Conservation (phyloP, 2,113 vertebrate genomes). For the Antigone vipio region DNA sequence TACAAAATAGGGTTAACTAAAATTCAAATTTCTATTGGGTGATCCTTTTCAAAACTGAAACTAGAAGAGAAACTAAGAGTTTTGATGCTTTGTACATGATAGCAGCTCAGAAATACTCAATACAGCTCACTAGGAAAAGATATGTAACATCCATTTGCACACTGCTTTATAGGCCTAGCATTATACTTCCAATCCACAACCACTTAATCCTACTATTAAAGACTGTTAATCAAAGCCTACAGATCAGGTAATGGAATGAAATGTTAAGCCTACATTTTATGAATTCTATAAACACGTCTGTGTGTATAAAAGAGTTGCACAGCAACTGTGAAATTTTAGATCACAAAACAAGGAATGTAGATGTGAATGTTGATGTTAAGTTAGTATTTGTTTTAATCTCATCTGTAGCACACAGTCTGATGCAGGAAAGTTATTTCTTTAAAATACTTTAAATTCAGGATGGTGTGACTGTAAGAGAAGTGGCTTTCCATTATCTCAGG, state of each 20-base stretch:
- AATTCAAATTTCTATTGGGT: neutral
- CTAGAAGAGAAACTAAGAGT: neutral
- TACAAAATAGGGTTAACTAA: neutral
- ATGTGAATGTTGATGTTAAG: neutral
- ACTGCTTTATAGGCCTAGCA: neutral
- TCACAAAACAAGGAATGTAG: neutral
- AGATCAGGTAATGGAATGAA: neutral
- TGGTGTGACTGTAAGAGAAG: neutral
- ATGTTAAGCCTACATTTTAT: neutral
- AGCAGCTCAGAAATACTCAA: neutral
- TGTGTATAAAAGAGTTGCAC: neutral
- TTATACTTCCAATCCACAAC: neutral
- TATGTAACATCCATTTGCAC: rapidly evolving
- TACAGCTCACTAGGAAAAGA: neutral
- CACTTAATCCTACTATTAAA: neutral
- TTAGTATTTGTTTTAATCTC: neutral
- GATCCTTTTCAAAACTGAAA: neutral
- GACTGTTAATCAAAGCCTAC: neutral
- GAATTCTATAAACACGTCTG: neutral
- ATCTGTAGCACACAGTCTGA: neutral
- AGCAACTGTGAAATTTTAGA: neutral
- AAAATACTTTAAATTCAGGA: neutral
- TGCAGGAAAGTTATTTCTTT: neutral
- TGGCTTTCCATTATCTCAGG: neutral
- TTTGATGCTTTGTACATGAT: neutral